Percentiles rank a stretch among this genome's conserved stretches.
phyloP scores from a whole-genome alignment of 2,797 vertebrate species.

The Catostomus latipinnis region DNA sequence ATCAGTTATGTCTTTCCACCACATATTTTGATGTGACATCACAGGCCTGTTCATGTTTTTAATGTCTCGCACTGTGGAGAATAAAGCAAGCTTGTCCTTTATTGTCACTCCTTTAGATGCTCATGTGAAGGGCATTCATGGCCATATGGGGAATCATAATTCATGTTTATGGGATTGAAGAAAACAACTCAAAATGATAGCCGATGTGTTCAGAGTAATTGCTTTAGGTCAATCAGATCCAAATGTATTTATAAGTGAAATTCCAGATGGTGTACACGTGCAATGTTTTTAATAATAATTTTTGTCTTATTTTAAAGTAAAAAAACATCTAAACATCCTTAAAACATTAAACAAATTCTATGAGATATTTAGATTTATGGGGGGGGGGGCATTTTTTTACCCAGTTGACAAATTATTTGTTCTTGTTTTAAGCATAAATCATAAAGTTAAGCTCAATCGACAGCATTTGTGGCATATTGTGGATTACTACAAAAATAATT shows the following conservation, averaged over 20 bases:
- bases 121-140: slow-evolving; percentile 32
- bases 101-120: slow-evolving; percentile 22
- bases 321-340: too few relatives aligned
- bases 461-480: too few relatives aligned
- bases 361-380: too few relatives aligned
- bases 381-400: too few relatives aligned
- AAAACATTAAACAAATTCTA: too few relatives aligned
- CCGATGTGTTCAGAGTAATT: neutral
- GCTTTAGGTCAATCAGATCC: neutral
- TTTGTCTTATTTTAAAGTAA: too few relatives aligned
- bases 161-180: slow-evolving; percentile 34
- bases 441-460: too few relatives aligned
- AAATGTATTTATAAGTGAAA: slow-evolving; percentile 2
- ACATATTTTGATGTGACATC: slow-evolving; percentile 1
- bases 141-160: slow-evolving; percentile 14
- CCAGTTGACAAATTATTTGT: too few relatives aligned
- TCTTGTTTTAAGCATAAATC: too few relatives aligned
- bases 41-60: slow-evolving; percentile 1
- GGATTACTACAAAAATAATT: too few relatives aligned
- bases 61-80: too few relatives aligned
- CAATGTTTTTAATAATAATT: too few relatives aligned
- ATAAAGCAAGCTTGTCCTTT: slow-evolving; percentile 19
- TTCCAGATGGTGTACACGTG: slow-evolving; percentile 1
- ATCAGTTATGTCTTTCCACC: neutral
- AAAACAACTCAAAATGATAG: slow-evolving; percentile 32